Evolutionary conservation across 2,888 invertebrate genomes (phyloP), one percentile per base, ranked within the genome.

Genomic region (Palloptera scutellata): DNA sequence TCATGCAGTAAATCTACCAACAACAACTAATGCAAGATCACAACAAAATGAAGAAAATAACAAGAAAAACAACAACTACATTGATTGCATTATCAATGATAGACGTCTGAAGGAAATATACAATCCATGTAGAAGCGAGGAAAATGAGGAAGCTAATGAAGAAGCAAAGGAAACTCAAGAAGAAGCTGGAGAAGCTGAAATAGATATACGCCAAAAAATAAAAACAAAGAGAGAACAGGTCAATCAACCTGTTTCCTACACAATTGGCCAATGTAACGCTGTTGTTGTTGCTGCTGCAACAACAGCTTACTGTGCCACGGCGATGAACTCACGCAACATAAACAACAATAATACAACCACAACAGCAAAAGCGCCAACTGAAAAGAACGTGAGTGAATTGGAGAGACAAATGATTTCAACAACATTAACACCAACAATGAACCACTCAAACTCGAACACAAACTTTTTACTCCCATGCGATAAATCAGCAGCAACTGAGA

Each of bases 221-320:
- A 53, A 64, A 48, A 64, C 70, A 69, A 61, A 60, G 59, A 20
- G 60, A 45, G 76, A 74, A 73, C 79, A 78, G 80, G 79, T 81
- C 79, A 79, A 75, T 81, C 79, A 79, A 80, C 79, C 78, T 81
- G 79, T 77, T 79, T 78, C 77, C 80, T 78, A 30, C 30, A 30
- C 30, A 30, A 30, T 30, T 62, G 40, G 40, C 54, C 19, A 66
- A 60, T 55, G 52, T 55, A n/a, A 53, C n/a, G 48, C 62, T 64
- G 61, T 17, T 45, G 19, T 17, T 17, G 8, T 45, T 30, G 53
- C 62, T 51, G 58, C 65, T 52, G 54, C 58, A 1, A 59, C 58
- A 1, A 40, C 58, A 15, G 52, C 57, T 43, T 17, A 19, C 45
- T 51, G 19, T 20, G 45, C 54, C 43, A 30, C 51, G 42, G 52